Evolutionary conservation across 2,797 vertebrate species (phyloP).

Genomic region (Eulemur albifrons): DNA sequence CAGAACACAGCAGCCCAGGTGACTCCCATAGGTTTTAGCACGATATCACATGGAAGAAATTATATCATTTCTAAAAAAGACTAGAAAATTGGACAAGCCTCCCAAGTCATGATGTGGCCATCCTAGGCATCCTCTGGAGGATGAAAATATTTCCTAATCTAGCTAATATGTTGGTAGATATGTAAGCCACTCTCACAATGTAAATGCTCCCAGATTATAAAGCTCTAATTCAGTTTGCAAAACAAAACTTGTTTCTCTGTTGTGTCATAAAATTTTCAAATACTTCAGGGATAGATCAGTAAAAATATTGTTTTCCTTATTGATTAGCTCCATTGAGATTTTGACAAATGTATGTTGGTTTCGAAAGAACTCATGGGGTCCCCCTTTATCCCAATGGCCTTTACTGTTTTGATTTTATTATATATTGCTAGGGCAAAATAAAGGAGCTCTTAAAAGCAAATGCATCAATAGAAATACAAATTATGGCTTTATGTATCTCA

Average conservation of each 20-base stretch:
- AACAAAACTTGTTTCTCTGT: not conserved
- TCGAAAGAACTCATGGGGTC: conserved; percentile 65
- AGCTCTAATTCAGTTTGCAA: not conserved
- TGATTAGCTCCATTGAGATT: conserved; percentile 42
- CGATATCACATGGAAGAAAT: not conserved
- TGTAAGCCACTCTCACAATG: not conserved
- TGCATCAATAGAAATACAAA: conserved; percentile 33
- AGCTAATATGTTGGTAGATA: not conserved
- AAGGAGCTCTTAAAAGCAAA: conserved; percentile 72
- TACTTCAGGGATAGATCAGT: not conserved
- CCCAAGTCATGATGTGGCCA: not conserved
- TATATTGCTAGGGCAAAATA: conserved; percentile 53
- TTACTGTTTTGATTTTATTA: conserved; percentile 78
- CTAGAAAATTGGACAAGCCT: not conserved
- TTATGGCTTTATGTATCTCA: conserved; percentile 50
- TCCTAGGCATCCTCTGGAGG: not conserved
- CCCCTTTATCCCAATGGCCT: conserved; percentile 70
- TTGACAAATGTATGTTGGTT: conserved; percentile 72
- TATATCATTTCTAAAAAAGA: not conserved
- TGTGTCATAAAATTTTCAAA: conserved; percentile 54
- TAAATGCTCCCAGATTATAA: not conserved
- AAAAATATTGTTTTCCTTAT: too few relatives aligned
- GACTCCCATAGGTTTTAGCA: not conserved
- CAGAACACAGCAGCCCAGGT: not conserved
- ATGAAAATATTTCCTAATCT: not conserved